Base-by-base conservation (phyloP, 2,888 invertebrate genomes). In the Apodemia zela region DNA sequence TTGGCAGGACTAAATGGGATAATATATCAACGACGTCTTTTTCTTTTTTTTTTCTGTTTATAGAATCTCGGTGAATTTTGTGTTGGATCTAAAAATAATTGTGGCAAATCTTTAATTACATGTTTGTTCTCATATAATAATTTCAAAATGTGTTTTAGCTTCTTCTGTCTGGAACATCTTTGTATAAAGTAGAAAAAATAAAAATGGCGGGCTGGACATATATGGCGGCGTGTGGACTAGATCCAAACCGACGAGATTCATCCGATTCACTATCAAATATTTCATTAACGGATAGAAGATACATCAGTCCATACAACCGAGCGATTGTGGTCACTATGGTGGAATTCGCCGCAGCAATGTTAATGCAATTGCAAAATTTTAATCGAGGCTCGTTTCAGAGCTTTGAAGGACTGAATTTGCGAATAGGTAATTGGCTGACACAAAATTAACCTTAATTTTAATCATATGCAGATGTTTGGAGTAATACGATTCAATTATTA, bases 161-260 rank as follows among this genome's bases (percentile, higher is more conserved):
- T 64, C 87, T 97, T 5, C 93, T 95, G 57, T 87, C 91, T 3
- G 93, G 93, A 59, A 75, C 91, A 0, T 89, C 94, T 61, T 94
- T 94, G 8, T 87, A 94, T 65, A 94, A 95, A 73, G 95, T 99
- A 10, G 99, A 99, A 84, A 99, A 99, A 87, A 99, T 99, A 45
- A 99, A 99, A 92, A 96, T 99, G 63, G 98, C 98, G 59, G 98
- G 98, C 66, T 97, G 97, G 93, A 98, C 98, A 0, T 99, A 98
- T 76, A 98, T 99, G 98, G 98, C 98, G 2, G 98, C 98, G 1
- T 97, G 97, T 75, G 99, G 99, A 0, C 90, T 99, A 60, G 96
- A 96, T 73, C 95, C 96, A 0, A 94, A 93, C 38, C 92, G 95
- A 61, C 93, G 95, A 65, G 93, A 93, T 74, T 94, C 95, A 2